A percentile compares a stretch with the other conserved stretches of the same genome.
phyloP scores from a whole-genome alignment of 2,797 vertebrate genomes.

The Anguilla marmorata region DNA sequence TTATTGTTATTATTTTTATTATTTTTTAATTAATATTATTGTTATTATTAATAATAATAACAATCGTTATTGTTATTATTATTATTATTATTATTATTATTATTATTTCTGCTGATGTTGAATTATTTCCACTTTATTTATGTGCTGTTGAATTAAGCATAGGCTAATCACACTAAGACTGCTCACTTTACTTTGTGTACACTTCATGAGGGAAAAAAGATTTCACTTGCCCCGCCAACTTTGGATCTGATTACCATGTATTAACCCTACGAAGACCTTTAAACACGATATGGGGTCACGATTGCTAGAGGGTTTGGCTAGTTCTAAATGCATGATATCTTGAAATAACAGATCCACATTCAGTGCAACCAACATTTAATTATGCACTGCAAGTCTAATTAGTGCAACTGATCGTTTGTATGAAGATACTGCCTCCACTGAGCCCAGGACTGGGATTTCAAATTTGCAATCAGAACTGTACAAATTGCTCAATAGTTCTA shows the following conservation, averaged over 20 bases:
- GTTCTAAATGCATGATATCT: slow-evolving; percentile 44
- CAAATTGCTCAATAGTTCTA: not conserved
- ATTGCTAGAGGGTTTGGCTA: slow-evolving; percentile 46
- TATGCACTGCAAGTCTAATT: slow-evolving; percentile 32
- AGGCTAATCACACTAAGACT: not conserved
- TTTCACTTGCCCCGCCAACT: slow-evolving; percentile 36
- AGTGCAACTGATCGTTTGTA: slow-evolving; percentile 28
- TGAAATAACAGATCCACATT: slow-evolving; percentile 43
- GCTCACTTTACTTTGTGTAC: not conserved
- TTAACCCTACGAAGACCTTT: slow-evolving; percentile 47
- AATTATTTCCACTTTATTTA: not conserved
- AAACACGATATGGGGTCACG: slow-evolving; percentile 47
- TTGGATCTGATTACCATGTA: slow-evolving; percentile 45
- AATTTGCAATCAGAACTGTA: not conserved
- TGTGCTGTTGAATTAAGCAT: not conserved
- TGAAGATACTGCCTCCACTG: slow-evolving; percentile 24
- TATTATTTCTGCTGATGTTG: not conserved
- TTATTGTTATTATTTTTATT: no score
- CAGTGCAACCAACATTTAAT: slow-evolving; percentile 35
- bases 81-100: slow-evolving; percentile 15
- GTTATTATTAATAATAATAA: not conserved
- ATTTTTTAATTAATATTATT: not conserved
- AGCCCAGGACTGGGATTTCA: not conserved
- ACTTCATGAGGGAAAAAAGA: slow-evolving; percentile 34
- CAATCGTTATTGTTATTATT: not conserved